Base-by-base conservation (phyloP, 35 echinoderm and acorn worm species). In the Eucidaris tribuloides region DNA sequence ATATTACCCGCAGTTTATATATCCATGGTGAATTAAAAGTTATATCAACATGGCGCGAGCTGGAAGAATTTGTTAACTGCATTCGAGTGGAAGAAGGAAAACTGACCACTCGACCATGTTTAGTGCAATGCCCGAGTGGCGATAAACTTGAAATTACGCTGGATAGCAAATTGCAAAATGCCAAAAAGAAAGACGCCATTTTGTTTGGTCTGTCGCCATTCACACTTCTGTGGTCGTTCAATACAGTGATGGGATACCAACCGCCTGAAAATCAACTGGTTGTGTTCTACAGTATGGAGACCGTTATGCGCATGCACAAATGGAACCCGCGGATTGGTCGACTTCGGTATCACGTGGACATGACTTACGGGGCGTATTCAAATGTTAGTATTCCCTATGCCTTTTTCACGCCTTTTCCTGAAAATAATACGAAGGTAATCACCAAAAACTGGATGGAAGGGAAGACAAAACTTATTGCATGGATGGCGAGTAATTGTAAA, bases 401-500 rank as follows among this genome's bases (percentile, higher is more conserved):
- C 20, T 83, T 76, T 48, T 83, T 76, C 45, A 56, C 76, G 57
- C 65, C 46, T 20, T 34, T 20, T 0, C 19, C 27, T 28, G 80
- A 17, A 34, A 56, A 78, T 38, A 18, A 29, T 28, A 24, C 49
- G 34, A 29, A 29, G 42, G 60, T 3, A 45, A 74, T n/a, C 30
- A 40, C 29, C 25, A 62, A 58, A 25, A 46, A 30, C 28, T 82
- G 46, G 55, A 42, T 20, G 29, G 27, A 5, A 38, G 58, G 32
- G 14, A 91, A 91, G 79, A 58, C 82, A 7, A 59, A 45, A 37
- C 74, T 91, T 3, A 81, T 91, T 38, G 89, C 89, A 15, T 91
- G 89, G 89, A 91, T 91, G 89, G 89, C 81, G 5, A 86, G 82
- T 32, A 91, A 91, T 42, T 91, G 89, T 66, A 81, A 86, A 40